Percentiles rank a stretch among this genome's conserved stretches.
Evolutionary conservation across 2,113 vertebrate species (phyloP).

Genomic region (Raja brachyura): DNA sequence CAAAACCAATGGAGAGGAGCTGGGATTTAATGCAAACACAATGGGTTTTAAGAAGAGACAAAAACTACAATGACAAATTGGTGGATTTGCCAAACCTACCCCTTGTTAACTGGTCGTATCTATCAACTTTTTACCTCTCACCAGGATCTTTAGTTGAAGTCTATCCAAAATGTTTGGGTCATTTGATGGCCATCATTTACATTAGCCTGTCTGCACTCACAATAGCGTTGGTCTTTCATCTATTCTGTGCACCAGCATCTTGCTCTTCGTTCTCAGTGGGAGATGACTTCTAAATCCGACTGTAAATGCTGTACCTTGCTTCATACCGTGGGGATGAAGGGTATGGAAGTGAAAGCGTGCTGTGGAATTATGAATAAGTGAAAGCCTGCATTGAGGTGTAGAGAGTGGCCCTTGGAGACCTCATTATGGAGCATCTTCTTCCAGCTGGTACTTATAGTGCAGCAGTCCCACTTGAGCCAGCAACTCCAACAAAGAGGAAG

Average conservation of each 20-base stretch:
- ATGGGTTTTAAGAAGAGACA: not conserved
- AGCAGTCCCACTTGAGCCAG: conserved; percentile 4
- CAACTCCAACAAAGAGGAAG: not conserved
- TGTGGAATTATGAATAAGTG: conserved; percentile 4
- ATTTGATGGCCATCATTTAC: not conserved
- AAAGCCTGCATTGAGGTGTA: not conserved
- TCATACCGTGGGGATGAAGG: not conserved
- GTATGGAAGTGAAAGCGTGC: not conserved
- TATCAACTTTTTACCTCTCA: not conserved
- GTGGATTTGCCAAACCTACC: not conserved
- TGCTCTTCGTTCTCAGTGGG: not conserved
- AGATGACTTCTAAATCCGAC: not conserved
- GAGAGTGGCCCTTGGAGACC: not conserved
- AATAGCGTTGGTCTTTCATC: not conserved
- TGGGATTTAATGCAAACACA: not conserved
- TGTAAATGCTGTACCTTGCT: not conserved
- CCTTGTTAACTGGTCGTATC: not conserved
- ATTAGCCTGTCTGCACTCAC: not conserved
- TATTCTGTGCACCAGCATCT: not conserved
- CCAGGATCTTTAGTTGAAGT: not conserved
- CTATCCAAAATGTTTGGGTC: not conserved
- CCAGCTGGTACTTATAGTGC: conserved; percentile 7
- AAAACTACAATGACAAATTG: not conserved
- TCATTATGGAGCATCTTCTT: not conserved
- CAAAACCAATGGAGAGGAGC: not conserved